A percentile compares a stretch with the other conserved stretches of the same genome.
phyloP scores from a whole-genome alignment of 1,140 invertebrate genomes.

The Drosophila setifemur region DNA sequence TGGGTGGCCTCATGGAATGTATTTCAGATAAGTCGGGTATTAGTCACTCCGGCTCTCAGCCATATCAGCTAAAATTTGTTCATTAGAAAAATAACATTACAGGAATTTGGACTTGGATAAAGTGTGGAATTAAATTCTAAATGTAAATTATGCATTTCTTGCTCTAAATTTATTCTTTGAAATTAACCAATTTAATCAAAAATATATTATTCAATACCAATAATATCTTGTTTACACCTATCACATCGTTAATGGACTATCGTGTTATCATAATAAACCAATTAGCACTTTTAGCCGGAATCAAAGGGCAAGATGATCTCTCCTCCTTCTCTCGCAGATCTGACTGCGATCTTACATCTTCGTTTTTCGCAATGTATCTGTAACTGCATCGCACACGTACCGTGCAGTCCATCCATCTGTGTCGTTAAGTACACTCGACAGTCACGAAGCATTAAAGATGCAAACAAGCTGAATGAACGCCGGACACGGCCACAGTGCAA shows the following conservation, averaged over 20 bases:
- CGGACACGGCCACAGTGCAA: slow-evolving; percentile 29
- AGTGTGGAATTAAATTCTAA: too few relatives aligned
- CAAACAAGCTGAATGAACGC: slow-evolving; percentile 78
- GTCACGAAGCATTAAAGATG: slow-evolving; percentile 79
- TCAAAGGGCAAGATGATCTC: slow-evolving; percentile 31
- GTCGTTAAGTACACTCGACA: slow-evolving; percentile 75
- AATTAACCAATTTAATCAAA: too few relatives aligned
- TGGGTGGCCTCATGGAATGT: slow-evolving; percentile 65
- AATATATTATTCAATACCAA: background rate
- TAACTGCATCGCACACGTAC: slow-evolving; percentile 57
- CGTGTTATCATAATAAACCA: slow-evolving; percentile 50
- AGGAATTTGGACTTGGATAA: background rate
- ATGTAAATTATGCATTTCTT: too few relatives aligned
- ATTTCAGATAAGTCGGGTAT: slow-evolving; percentile 47
- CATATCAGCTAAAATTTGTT: slow-evolving; percentile 2
- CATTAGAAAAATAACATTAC: background rate
- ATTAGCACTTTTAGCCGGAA: slow-evolving; percentile 49
- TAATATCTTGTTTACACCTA: slow-evolving; percentile 26
- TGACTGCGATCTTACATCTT: slow-evolving; percentile 6
- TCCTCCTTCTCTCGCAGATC: slow-evolving; percentile 6
- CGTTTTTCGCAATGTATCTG: slow-evolving; percentile 22
- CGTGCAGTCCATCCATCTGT: slow-evolving; percentile 67
- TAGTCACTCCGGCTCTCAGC: slow-evolving; percentile 17
- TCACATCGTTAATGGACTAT: too few relatives aligned
- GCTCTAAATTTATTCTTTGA: too few relatives aligned